Evolutionary conservation across 2,888 invertebrate genomes (phyloP).

Genomic region (Hirtodrosophila duncani): DNA sequence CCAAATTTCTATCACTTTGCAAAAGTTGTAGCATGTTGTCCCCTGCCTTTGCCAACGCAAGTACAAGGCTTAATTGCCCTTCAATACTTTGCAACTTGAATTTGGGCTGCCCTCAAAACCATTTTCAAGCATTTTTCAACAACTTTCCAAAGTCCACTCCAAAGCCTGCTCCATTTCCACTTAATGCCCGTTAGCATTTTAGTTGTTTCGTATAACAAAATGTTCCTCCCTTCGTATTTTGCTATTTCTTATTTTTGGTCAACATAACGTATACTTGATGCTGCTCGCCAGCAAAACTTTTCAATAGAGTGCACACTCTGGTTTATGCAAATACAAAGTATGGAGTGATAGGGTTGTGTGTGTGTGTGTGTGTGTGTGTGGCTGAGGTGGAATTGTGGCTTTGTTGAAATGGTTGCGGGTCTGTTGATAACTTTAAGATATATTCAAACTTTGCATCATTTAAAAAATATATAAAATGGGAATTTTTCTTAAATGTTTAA

Average conservation of each 20-base stretch:
- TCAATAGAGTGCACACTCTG: slow-evolving; percentile 39
- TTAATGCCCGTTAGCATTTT: slow-evolving; percentile 45
- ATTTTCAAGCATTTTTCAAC: slow-evolving; percentile 32
- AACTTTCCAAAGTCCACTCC: slow-evolving; percentile 36
- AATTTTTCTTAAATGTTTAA: too few species aligned
- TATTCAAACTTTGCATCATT: too few species aligned
- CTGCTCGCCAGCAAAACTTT: slow-evolving; percentile 30
- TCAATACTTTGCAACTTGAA: slow-evolving; percentile 28
- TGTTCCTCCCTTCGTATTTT: slow-evolving; percentile 13
- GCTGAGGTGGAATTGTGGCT: too few species aligned
- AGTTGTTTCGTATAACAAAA: slow-evolving; percentile 10
- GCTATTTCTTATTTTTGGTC: slow-evolving; percentile 1
- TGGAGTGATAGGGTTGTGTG: too few species aligned
- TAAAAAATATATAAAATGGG: too few species aligned
- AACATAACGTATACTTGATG: slow-evolving; percentile 46
- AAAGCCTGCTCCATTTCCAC: slow-evolving; percentile 29
- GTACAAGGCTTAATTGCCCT: slow-evolving; percentile 36
- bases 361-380: too few species aligned
- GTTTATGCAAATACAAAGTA: too few species aligned
- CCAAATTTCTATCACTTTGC: slow-evolving; percentile 22
- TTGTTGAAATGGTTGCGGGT: too few species aligned
- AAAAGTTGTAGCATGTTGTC: slow-evolving; percentile 29
- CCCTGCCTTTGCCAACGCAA: slow-evolving; percentile 11
- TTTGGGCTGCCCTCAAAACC: slow-evolving; percentile 17
- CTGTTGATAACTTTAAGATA: too few species aligned